Percentiles rank a stretch among this genome's conserved stretches.
Conservation (phyloP, 2,797 vertebrate genomes). For the Notoglanidium macrostoma region DNA sequence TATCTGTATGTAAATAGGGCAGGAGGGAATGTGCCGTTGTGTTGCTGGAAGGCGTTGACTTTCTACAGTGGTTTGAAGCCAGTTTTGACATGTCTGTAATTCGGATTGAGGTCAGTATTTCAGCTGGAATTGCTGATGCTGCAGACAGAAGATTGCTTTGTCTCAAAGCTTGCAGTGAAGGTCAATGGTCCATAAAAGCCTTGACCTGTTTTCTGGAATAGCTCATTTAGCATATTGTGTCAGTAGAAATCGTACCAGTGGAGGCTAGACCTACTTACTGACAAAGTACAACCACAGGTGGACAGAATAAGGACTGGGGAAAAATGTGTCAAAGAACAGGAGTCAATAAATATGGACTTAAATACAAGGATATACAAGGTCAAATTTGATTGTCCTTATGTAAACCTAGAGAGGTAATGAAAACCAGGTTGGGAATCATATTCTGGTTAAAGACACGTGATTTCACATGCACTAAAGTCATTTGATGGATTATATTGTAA, state of each 20-base stretch:
- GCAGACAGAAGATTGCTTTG: slow-evolving; percentile 8
- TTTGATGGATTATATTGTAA: too few relatives aligned
- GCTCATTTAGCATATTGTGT: slow-evolving; percentile 35
- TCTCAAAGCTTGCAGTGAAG: neutral
- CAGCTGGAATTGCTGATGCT: slow-evolving; percentile 17
- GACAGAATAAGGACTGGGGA: neutral
- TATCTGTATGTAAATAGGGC: neutral
- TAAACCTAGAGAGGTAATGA: neutral
- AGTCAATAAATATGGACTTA: slow-evolving; percentile 18
- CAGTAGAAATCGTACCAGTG: slow-evolving; percentile 10
- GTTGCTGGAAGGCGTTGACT: neutral
- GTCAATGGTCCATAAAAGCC: slow-evolving; percentile 4
- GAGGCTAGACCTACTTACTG: slow-evolving; percentile 31
- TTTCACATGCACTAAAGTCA: neutral
- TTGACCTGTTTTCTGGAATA: slow-evolving; percentile 6
- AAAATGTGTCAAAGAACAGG: slow-evolving; percentile 13
- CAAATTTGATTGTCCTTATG: neutral
- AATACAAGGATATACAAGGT: neutral
- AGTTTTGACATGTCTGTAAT: slow-evolving; percentile 21
- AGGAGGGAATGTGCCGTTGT: neutral
- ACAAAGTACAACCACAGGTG: slow-evolving; percentile 4
- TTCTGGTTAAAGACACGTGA: neutral
- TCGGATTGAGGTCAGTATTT: neutral
- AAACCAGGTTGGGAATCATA: neutral
- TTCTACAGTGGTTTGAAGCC: neutral